Percentiles rank a stretch among this genome's conserved stretches.
These are phyloP conservation scores for Pavo muticus DNA, from an alignment of 2,113 vertebrate genomes.

Conservation along the genomic window DNA sequence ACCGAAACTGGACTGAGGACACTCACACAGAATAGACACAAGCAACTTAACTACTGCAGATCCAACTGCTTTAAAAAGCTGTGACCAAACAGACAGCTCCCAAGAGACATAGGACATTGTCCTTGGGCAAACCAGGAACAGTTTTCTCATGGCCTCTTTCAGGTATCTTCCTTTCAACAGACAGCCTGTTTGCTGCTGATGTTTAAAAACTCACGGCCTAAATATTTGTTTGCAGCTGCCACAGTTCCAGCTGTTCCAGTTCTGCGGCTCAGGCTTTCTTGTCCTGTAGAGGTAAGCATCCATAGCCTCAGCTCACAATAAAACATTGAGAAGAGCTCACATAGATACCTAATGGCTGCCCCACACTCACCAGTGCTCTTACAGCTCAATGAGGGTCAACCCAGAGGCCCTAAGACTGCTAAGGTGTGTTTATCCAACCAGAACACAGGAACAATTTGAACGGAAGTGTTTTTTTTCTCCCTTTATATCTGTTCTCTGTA, in stretches of 20 bases:
- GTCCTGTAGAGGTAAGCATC: not conserved
- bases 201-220: not conserved
- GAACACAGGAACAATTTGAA: not conserved
- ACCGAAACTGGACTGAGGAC: accelerated
- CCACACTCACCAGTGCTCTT: accelerated
- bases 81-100: not conserved
- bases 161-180: not conserved
- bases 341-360: not conserved
- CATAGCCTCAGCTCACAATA: accelerated
- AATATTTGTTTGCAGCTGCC: not conserved
- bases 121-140: not conserved
- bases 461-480: not conserved
- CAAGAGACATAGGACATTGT: not conserved
- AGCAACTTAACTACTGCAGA: not conserved
- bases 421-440: not conserved
- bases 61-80: not conserved
- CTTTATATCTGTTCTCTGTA: not conserved
- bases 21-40: not conserved
- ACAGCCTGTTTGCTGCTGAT: not conserved
- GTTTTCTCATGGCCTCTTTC: not conserved
- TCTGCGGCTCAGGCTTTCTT: not conserved
- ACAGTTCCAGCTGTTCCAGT: not conserved
- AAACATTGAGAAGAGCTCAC: not conserved
- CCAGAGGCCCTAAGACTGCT: not conserved
- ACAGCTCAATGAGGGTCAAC: not conserved